A percentile compares a stretch with the other conserved stretches of the same genome.
Evolutionary conservation across 1,140 invertebrate species (phyloP).

Genomic region (Bombus cullumanus): DNA sequence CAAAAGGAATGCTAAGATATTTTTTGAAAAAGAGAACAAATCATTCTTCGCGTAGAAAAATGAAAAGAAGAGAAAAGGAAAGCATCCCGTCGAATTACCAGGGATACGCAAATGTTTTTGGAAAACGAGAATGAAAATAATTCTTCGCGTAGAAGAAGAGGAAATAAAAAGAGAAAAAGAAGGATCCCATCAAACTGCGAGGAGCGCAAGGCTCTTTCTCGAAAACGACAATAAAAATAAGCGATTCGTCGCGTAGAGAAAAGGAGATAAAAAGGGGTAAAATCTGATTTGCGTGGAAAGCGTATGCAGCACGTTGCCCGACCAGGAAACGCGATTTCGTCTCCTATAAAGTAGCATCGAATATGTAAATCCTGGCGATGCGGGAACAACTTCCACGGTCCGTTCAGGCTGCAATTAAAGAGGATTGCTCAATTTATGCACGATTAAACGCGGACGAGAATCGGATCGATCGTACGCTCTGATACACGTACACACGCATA

Average conservation of each 20-base stretch:
- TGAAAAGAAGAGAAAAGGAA: background rate
- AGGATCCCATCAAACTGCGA: too few relatives aligned
- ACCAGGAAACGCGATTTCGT: background rate
- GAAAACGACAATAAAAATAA: background rate
- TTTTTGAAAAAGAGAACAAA: background rate
- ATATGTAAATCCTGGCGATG: constrained; percentile 19
- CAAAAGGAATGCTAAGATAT: background rate
- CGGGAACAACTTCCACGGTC: background rate
- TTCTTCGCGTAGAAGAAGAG: too few relatives aligned
- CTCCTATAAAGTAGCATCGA: constrained; percentile 3
- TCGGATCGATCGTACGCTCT: constrained; percentile 11
- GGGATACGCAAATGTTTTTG: too few relatives aligned
- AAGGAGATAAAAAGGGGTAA: background rate
- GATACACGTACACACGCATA: background rate
- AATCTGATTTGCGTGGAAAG: background rate
- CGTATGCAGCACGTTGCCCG: background rate
- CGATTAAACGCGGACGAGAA: constrained; percentile 32
- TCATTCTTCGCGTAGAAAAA: background rate
- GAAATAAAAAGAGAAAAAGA: background rate
- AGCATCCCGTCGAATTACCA: too few relatives aligned
- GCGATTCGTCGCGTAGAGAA: too few relatives aligned
- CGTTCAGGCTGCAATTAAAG: constrained; percentile 30
- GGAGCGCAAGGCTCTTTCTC: background rate
- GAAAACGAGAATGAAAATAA: too few relatives aligned
- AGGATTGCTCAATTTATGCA: constrained; percentile 45